These are phyloP conservation scores for Melinaea menophilus DNA, from an alignment of 2,888 invertebrate genomes.

Conservation along the genomic window DNA sequence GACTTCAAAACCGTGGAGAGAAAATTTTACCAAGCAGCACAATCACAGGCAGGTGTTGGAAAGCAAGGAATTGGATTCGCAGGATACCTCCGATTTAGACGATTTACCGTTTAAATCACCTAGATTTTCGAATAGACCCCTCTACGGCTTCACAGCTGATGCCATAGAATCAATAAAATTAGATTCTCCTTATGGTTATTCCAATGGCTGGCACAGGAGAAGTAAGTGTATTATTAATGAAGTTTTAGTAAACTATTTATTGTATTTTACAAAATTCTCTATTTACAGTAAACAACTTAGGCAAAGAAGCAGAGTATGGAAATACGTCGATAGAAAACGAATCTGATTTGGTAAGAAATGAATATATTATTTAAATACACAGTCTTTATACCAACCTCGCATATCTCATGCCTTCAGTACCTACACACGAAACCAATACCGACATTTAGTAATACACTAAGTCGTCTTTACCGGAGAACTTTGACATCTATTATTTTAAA, in stretches of 20 bases:
- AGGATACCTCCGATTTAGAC: conserved; percentile 47
- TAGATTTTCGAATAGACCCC: conserved; percentile 77
- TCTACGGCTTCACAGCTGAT: conserved; percentile 68
- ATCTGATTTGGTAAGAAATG: conserved; percentile 35
- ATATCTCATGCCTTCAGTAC: no score
- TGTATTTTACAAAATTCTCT: conserved; percentile 14
- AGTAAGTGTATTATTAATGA: conserved; percentile 51
- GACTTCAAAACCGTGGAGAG: conserved; percentile 83
- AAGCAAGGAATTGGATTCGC: conserved; percentile 52
- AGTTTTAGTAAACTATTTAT: background rate
- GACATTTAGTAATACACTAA: no score
- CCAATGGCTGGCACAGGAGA: conserved; percentile 69
- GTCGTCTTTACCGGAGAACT: no score
- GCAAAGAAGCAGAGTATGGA: conserved; percentile 56
- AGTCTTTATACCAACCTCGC: no score
- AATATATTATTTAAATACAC: background rate
- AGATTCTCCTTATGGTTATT: conserved; percentile 60
- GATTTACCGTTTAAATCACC: conserved; percentile 67
- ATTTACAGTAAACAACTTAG: conserved; percentile 79
- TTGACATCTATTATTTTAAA: no score
- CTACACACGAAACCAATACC: no score
- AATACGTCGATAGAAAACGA: conserved; percentile 61
- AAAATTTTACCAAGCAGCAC: conserved; percentile 51
- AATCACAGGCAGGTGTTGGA: conserved; percentile 51
- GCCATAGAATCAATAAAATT: conserved; percentile 52